Evolutionary conservation across 2,113 vertebrate species (phyloP).

Genomic region (Passer montanus): DNA sequence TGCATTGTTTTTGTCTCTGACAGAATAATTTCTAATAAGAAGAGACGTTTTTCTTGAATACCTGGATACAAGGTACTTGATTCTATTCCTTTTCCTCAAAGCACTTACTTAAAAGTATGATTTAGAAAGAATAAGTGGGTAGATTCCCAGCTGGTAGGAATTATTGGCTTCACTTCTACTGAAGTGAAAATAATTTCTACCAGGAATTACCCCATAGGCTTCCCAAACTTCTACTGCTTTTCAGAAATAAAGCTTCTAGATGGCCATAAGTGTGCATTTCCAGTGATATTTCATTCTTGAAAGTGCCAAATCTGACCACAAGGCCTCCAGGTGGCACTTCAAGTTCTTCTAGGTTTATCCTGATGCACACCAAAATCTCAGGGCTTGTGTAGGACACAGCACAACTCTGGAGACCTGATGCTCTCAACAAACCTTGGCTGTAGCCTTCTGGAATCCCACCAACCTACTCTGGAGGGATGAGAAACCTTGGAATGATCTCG

Average conservation of each 20-base stretch:
- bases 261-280: no score
- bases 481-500: fast-evolving
- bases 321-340: background rate
- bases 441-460: background rate
- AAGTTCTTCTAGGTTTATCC: background rate
- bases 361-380: background rate
- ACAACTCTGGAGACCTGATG: background rate
- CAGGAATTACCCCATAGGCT: background rate
- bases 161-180: background rate
- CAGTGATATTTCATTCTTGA: background rate
- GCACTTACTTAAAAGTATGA: background rate
- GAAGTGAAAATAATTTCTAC: background rate
- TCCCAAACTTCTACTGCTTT: background rate
- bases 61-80: background rate
- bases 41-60: background rate
- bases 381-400: background rate
- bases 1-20: background rate
- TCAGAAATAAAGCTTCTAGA: background rate
- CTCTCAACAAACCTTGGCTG: background rate
- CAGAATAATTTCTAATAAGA: background rate
- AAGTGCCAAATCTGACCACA: background rate
- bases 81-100: background rate
- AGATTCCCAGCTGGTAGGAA: background rate
- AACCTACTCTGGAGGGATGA: fast-evolving
- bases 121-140: background rate